Base-by-base conservation (phyloP, 1,140 invertebrate species). In the Camponotus vicinus region DNA sequence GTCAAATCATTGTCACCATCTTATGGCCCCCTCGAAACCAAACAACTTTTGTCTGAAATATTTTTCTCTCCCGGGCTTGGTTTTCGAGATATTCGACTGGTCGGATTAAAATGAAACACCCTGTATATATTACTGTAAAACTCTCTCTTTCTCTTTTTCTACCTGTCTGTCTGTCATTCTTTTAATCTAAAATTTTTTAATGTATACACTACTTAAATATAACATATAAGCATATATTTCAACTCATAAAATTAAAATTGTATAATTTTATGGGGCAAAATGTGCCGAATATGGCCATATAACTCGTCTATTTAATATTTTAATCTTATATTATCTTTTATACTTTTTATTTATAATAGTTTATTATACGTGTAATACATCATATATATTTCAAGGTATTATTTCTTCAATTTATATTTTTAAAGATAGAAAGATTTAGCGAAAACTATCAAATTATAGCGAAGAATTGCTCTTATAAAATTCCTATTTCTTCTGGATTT, bases 351-450 rank as follows among this genome's bases (percentile, higher is more conserved):
- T 18, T 11, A 61, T 37, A 37, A n/a, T 77, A 52, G 13, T 37
- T 37, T 64, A 63, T 52, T 57, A 57, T 2, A 0, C n/a, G 15
- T 63, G 42, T 27, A 11, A 63, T 52, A 18, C 3, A 49, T 49
- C 13, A 52, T 52, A 6, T 15, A 49, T 49, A 49, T 49, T 52
- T 66, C 9, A 45, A 78, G 52, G 52, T 66, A 55, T 55, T 32
- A n/a, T 37, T 78, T 78, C 13, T 37, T 15, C n/a, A 27, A 78
- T 45, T 63, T 5, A 7, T n/a, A 7, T 77, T 63, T 63, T 18
- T 37, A 32, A 0, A 21, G 4, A 52, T 66, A 52, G 59, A 49
- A 49, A 49, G 11, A 49, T 49, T 45, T 11, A 78, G 11, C 18
- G 7, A 37, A 34, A 37, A 13, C 0, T 27, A 27, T 9, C 21